Evolutionary conservation across 2,888 invertebrate genomes (phyloP).

Genomic region (Pteria penguin): DNA sequence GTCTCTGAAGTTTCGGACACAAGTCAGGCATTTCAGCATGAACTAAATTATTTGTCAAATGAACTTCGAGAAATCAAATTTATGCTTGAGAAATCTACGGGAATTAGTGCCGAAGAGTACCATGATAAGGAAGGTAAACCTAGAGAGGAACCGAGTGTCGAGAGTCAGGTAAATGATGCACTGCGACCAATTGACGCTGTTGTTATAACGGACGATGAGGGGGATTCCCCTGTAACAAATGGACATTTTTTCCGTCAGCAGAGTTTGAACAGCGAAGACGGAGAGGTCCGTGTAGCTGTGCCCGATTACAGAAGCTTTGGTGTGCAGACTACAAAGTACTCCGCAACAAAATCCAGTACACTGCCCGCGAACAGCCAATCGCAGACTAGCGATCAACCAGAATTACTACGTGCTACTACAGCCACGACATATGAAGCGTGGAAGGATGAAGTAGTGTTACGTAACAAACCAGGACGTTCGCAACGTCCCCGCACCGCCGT

Average conservation of each 20-base stretch:
- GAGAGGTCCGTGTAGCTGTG: slow-evolving; percentile 33
- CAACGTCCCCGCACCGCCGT: slow-evolving; percentile 31
- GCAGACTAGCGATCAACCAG: slow-evolving; percentile 1
- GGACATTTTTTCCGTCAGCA: not conserved
- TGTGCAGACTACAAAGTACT: slow-evolving; percentile 11
- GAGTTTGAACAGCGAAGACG: not conserved
- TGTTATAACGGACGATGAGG: slow-evolving; percentile 19
- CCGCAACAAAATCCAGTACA: slow-evolving; percentile 1
- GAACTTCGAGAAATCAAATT: slow-evolving; percentile 66
- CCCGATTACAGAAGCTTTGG: slow-evolving; percentile 38
- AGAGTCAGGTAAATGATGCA: not conserved
- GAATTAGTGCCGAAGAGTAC: slow-evolving; percentile 50
- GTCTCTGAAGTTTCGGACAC: slow-evolving; percentile 48
- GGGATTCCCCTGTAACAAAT: slow-evolving; percentile 14
- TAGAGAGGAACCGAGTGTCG: not conserved
- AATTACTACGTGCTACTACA: slow-evolving; percentile 11
- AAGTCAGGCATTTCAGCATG: slow-evolving; percentile 53
- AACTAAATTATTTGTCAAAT: slow-evolving; percentile 59
- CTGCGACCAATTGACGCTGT: slow-evolving; percentile 20
- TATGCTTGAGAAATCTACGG: slow-evolving; percentile 63
- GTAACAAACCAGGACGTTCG: slow-evolving; percentile 11
- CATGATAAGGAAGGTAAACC: slow-evolving; percentile 17
- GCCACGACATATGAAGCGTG: slow-evolving; percentile 27
- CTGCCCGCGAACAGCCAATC: not conserved
- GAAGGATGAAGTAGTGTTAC: slow-evolving; percentile 38